A percentile compares a stretch with the other conserved stretches of the same genome.
Conservation (phyloP, 1,140 invertebrate genomes). For the Patella vulgata region DNA sequence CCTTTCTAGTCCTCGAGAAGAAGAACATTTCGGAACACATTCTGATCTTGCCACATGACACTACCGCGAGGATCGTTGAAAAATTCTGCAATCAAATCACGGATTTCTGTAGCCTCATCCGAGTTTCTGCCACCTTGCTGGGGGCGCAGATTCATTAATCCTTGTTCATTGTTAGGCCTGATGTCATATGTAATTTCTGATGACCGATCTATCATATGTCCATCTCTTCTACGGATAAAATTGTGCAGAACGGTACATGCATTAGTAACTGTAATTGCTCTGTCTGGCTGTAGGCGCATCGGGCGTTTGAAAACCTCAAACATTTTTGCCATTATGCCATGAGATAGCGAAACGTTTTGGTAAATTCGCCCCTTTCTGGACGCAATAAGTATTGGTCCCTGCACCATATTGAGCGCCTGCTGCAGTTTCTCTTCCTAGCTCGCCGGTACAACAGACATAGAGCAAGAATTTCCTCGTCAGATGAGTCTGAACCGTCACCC, state of each 20-base stretch:
- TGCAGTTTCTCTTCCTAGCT: no score
- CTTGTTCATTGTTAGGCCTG: background rate
- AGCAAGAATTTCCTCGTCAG: no score
- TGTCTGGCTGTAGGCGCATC: conserved; percentile 11
- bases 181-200: conserved; percentile 10
- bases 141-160: background rate
- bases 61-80: conserved; percentile 7
- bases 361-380: no score
- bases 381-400: no score
- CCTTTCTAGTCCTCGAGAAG: no score
- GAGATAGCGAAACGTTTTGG: no score
- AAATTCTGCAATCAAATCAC: conserved; percentile 2
- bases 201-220: conserved; percentile 14
- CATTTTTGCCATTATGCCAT: conserved; percentile 15
- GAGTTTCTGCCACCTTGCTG: background rate
- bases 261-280: conserved; percentile 11
- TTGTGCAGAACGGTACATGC: conserved; percentile 14
- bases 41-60: conserved; percentile 4
- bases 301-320: conserved; percentile 20
- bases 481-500: no score
- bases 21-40: conserved; percentile 16
- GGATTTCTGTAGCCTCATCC: background rate
- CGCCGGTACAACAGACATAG: no score
- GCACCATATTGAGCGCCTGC: no score
- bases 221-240: conserved; percentile 14